Conservation (phyloP, 37 sponge, comb jelly and placozoan species). For the Diacarnus erythraeanus region DNA sequence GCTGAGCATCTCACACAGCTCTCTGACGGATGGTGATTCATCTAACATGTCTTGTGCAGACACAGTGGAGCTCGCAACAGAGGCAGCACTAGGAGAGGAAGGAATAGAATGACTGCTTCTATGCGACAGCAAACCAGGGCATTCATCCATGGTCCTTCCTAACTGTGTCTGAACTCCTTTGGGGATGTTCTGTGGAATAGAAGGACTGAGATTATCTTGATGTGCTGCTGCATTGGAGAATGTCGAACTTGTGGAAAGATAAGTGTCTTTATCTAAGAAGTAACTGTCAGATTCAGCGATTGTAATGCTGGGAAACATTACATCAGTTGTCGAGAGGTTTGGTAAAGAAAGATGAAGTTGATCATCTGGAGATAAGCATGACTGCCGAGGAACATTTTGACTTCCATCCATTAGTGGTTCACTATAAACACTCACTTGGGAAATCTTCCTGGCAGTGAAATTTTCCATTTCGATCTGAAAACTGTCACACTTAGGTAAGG, state of each 20-base stretch:
- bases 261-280: neutral
- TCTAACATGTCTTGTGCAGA: constrained; percentile 39
- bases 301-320: neutral
- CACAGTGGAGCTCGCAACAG: constrained; percentile 40
- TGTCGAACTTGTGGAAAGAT: neutral
- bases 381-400: neutral
- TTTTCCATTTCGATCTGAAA: neutral
- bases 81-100: constrained; percentile 43
- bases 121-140: neutral
- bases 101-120: constrained; percentile 28
- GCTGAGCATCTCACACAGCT: constrained; percentile 63
- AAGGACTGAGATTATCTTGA: neutral
- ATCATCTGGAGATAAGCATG: neutral
- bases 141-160: neutral
- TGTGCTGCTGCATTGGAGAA: neutral
- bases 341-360: neutral
- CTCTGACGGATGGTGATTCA: constrained; percentile 53
- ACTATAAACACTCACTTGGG: neutral
- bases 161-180: constrained; percentile 18
- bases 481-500: neutral
- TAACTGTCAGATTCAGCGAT: neutral
- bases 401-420: neutral
- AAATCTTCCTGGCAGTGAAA: neutral
- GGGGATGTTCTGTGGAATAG: constrained; percentile 25
- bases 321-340: neutral